These are phyloP conservation scores for Ptychadena robeensis DNA, from an alignment of 2,797 vertebrate species.

Conservation along the genomic window DNA sequence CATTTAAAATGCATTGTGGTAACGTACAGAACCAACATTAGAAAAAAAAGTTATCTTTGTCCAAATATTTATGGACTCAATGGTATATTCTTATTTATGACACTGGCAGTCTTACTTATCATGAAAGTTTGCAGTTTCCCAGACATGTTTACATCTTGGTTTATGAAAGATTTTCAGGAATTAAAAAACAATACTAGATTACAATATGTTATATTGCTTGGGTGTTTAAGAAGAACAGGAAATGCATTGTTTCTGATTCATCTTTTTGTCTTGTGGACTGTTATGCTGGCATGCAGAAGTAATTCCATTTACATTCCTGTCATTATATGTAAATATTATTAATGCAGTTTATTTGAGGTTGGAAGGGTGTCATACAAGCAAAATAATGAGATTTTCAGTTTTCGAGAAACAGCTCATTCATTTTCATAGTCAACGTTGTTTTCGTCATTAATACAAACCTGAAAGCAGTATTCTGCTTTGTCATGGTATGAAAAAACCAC, in stretches of 20 bases:
- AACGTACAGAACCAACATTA: too few species aligned
- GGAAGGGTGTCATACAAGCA: neutral
- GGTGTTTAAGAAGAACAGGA: neutral
- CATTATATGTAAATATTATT: neutral
- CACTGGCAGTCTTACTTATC: too few species aligned
- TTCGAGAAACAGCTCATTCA: slow-evolving; percentile 5
- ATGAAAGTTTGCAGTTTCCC: too few species aligned
- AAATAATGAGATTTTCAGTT: slow-evolving; percentile 4
- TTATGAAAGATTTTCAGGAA: too few species aligned
- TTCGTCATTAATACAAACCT: neutral
- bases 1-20: too few species aligned
- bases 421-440: slow-evolving; percentile 9
- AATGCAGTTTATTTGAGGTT: neutral
- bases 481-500: slow-evolving; percentile 36
- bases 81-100: too few species aligned
- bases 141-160: too few species aligned
- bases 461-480: neutral
- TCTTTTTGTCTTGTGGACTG: neutral
- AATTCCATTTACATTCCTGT: neutral
- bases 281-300: neutral
- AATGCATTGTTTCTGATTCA: neutral
- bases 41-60: too few species aligned
- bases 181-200: too few species aligned
- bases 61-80: too few species aligned
- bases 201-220: too few species aligned